Evolutionary conservation across 2,797 vertebrate species (phyloP), one percentile per base, ranked within the genome.

Genomic region (Pseudocheirus occidentalis): DNA sequence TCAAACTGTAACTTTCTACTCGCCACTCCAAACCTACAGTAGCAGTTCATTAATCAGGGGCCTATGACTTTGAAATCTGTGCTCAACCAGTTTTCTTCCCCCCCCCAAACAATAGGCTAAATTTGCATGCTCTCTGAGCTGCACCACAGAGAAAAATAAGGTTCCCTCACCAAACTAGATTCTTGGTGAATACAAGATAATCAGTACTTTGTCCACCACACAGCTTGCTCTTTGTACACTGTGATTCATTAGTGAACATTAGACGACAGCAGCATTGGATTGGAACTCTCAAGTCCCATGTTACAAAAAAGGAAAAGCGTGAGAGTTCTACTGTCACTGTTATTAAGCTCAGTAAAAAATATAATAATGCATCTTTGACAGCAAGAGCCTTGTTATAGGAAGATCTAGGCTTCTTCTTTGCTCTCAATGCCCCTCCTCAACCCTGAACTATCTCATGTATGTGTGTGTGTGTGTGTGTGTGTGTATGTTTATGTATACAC

Each of bases 11-110:
- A 99, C 99, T 99, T 99, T 99, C 99, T 98, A 97, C 98, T 99
- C 98, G 93, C 98, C 98, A 98, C 98, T 99, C 98, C 98, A 99
- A 99, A 99, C 99, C 98, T 98, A 98, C 98, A 98, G 98, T 98
- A 99, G 98, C 98, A 98, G 98, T 99, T 99, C 99, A 99, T 99
- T 99, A 99, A 99, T 98, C 98, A 99, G 99, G 97, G 98, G 98
- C 98, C 99, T 97, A 96, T 98, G 98, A 99, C 98, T 99, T 98
- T 98, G 98, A 99, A 99, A 99, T 99, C 98, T 98, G 98, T 97
- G 98, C 98, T 98, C 98, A 97, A 97, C 98, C 90, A 96, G 96
- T 97, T 97, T 97, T 98, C 96, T 96, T 10, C 29, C 97, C 4
- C 0, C 58, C 97, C 96, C 98, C 93, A 50, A 98, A 98, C 98